Conservation (phyloP, 2,797 vertebrate species). For the Falco berigora region DNA sequence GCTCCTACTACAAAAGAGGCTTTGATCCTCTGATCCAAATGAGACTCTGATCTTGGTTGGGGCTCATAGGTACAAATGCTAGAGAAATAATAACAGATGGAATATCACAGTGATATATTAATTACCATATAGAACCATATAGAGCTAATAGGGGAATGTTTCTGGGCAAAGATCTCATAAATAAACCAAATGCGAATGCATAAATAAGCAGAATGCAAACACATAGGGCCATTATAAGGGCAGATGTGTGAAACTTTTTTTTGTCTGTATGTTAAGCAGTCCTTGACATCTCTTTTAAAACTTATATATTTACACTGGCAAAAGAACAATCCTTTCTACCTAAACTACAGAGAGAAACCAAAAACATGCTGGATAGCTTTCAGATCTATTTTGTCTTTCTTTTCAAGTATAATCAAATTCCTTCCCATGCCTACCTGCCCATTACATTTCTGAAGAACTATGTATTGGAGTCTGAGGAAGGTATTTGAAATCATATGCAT, state of each 20-base stretch:
- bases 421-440: constrained; percentile 2
- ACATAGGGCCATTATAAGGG: constrained; percentile 34
- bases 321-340: constrained; percentile 44
- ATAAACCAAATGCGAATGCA: constrained; percentile 54
- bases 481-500: not conserved
- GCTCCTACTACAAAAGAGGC: constrained; percentile 4
- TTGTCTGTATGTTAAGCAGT: constrained; percentile 29
- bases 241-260: constrained; percentile 48
- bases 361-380: not conserved
- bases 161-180: constrained; percentile 49
- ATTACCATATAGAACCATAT: constrained; percentile 20
- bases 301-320: constrained; percentile 52
- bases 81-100: constrained; percentile 46
- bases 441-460: not conserved
- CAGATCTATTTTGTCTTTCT: constrained; percentile 14
- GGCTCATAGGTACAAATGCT: constrained; percentile 2
- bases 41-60: not conserved
- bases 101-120: constrained; percentile 28
- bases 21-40: constrained; percentile 39
- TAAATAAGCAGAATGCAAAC: constrained; percentile 57
- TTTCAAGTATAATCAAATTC: constrained; percentile 42
- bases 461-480: not conserved
- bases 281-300: constrained; percentile 49
- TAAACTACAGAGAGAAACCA: constrained; percentile 23
- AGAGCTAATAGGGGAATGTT: constrained; percentile 21